These are phyloP conservation scores for Iguana delicatissima DNA, from an alignment of 2,797 vertebrate genomes.

Conservation along the genomic window DNA sequence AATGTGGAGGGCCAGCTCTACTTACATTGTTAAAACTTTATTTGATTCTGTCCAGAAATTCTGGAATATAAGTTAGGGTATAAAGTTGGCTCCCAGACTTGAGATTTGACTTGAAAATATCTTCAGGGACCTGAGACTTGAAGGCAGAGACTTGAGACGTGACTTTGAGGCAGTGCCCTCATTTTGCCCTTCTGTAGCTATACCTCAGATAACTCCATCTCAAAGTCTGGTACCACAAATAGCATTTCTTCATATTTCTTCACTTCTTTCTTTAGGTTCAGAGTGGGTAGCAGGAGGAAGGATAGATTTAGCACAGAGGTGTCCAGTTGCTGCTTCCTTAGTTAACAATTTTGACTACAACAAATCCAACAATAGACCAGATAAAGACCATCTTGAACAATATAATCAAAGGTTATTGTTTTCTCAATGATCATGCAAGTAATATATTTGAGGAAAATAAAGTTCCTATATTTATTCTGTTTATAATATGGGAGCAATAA, in stretches of 20 bases:
- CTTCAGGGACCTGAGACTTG: too few species aligned
- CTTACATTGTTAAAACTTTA: too few species aligned
- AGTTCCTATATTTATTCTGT: slow-evolving; percentile 42
- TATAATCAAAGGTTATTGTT: not conserved
- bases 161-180: too few species aligned
- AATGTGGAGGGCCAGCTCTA: too few species aligned
- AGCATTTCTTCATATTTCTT: not conserved
- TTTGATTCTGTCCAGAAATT: too few species aligned
- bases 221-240: not conserved
- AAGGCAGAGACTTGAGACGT: too few species aligned
- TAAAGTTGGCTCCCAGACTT: too few species aligned
- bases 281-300: not conserved
- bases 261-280: not conserved
- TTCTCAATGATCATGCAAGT: slow-evolving; percentile 26
- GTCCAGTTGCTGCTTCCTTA: not conserved
- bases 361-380: not conserved
- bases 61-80: too few species aligned
- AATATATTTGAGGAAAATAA: slow-evolving; percentile 48
- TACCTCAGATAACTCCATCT: not conserved
- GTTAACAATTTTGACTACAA: not conserved
- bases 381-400: not conserved
- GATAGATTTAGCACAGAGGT: not conserved
- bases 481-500: slow-evolving; percentile 47
- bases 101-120: too few species aligned
- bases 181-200: too few species aligned